These are phyloP conservation scores for Poecilia picta DNA, from an alignment of 2,797 vertebrate genomes.

Conservation along the genomic window DNA sequence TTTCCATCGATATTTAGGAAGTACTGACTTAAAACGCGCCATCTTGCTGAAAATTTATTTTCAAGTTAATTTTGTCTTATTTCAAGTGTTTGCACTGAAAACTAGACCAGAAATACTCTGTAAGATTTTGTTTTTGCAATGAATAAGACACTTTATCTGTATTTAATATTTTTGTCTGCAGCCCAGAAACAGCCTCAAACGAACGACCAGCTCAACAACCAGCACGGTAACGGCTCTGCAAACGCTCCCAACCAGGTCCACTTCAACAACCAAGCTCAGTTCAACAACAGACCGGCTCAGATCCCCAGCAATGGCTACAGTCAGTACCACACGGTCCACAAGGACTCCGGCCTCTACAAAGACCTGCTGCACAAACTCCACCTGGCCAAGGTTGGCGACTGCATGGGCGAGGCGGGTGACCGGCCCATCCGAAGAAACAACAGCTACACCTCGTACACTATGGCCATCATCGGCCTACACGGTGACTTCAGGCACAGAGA, in stretches of 20 bases:
- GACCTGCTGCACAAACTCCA: conserved; percentile 97
- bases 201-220: conserved; percentile 45
- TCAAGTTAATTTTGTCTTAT: no score
- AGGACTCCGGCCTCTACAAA: conserved; percentile 97
- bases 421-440: conserved; percentile 95
- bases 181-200: conserved; percentile 66
- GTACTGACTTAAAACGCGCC: no score
- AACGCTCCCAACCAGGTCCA: conserved; percentile 52
- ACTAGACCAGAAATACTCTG: no score
- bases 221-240: conserved; percentile 48
- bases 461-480: conserved; percentile 99
- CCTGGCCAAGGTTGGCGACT: conserved; percentile 95
- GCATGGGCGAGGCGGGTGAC: conserved; percentile 92
- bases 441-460: conserved; percentile 98
- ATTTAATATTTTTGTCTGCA: conserved; percentile 11
- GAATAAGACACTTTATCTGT: not conserved
- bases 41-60: no score
- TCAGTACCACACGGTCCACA: conserved; percentile 98
- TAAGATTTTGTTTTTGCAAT: no score
- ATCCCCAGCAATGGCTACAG: conserved; percentile 88
- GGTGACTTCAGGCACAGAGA: conserved; percentile 78
- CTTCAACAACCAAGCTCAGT: conserved; percentile 76
- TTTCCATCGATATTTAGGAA: no score
- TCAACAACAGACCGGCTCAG: conserved; percentile 85
- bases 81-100: no score